Evolutionary conservation across 2,888 invertebrate species (phyloP).

Genomic region (Tetropium fuscum): DNA sequence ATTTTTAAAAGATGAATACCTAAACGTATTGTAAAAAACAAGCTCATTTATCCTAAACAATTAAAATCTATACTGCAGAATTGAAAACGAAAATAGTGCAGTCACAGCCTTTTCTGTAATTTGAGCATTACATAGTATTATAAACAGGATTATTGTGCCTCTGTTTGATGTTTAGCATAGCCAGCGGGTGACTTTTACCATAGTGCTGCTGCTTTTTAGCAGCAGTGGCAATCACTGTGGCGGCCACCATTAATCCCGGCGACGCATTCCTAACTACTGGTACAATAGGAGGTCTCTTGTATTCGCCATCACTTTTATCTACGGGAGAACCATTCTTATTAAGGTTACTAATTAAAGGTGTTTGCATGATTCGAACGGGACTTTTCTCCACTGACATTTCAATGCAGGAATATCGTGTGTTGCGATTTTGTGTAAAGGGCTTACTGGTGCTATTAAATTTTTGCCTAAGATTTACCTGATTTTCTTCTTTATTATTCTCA

Average conservation of each 20-base stretch:
- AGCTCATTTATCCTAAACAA: conserved; percentile 32
- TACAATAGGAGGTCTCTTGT: conserved; percentile 63
- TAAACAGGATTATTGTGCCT: conserved; percentile 86
- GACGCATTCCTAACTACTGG: conserved; percentile 60
- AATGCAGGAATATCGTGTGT: conserved; percentile 59
- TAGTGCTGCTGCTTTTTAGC: conserved; percentile 84
- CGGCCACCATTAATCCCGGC: conserved; percentile 71
- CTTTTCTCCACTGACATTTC: conserved; percentile 54
- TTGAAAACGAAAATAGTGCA: conserved; percentile 48
- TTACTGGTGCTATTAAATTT: conserved; percentile 41
- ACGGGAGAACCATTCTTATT: conserved; percentile 44
- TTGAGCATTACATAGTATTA: conserved; percentile 84
- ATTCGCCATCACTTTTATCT: conserved; percentile 55
- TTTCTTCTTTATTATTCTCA: conserved; percentile 67
- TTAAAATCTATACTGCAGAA: conserved; percentile 30
- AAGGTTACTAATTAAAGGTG: conserved; percentile 54
- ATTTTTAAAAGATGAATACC: conserved; percentile 3
- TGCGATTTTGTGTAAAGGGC: conserved; percentile 39
- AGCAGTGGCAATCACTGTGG: conserved; percentile 75
- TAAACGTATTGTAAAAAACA: conserved; percentile 28
- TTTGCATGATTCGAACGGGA: conserved; percentile 48
- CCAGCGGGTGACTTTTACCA: conserved; percentile 92
- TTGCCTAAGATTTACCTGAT: conserved; percentile 53
- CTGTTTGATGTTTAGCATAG: conserved; percentile 84
- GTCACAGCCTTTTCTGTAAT: conserved; percentile 58